Evolutionary conservation across 2,113 vertebrate species (phyloP).

Genomic region (Sminthopsis crassicaudata): DNA sequence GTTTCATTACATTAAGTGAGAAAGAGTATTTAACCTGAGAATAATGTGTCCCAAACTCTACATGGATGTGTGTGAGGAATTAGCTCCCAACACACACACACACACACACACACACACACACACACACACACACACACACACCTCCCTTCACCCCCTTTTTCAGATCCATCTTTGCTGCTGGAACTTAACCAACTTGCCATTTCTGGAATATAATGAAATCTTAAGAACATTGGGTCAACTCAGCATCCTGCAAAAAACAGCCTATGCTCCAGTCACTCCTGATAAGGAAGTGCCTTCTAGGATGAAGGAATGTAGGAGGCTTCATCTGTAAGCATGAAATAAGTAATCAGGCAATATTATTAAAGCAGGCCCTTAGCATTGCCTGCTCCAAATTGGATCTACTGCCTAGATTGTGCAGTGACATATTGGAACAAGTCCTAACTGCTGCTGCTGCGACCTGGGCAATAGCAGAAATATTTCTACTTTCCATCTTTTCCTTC

Average conservation of each 20-base stretch:
- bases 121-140: accelerated
- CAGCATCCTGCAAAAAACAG: slow-evolving; percentile 10
- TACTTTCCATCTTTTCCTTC: not conserved
- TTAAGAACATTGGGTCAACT: slow-evolving; percentile 1
- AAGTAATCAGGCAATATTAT: not conserved
- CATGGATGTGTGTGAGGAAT: not conserved
- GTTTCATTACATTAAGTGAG: not conserved
- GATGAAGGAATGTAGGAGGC: not conserved
- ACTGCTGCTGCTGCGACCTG: not conserved
- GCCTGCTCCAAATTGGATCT: not conserved
- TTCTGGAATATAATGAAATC: not conserved
- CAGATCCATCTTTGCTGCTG: not conserved
- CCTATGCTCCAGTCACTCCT: not conserved
- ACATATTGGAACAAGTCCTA: not conserved
- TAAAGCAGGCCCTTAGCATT: not conserved
- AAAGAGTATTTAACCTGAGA: slow-evolving; percentile 21
- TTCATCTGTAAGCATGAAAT: not conserved
- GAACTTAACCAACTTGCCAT: not conserved
- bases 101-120: too few species aligned
- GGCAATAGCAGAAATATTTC: slow-evolving; percentile 25
- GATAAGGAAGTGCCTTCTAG: slow-evolving; percentile 22
- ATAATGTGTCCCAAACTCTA: not conserved
- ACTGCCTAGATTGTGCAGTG: not conserved
- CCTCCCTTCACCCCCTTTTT: not conserved
- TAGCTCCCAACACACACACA: not conserved